These are phyloP conservation scores for Aricia agestis DNA, from an alignment of 1,140 invertebrate genomes.

Conservation along the genomic window DNA sequence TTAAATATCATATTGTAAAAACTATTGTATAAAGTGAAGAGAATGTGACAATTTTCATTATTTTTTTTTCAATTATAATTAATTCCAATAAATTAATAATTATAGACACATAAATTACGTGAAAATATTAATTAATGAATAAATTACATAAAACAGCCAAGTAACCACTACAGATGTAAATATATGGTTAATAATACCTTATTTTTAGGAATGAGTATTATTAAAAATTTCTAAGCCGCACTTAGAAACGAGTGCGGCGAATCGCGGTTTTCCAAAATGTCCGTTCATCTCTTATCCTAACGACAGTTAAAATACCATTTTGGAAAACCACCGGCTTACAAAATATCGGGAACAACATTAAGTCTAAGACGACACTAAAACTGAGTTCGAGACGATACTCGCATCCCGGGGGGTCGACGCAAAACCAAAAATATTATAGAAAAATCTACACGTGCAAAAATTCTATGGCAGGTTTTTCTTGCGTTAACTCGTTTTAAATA, in stretches of 20 bases:
- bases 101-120: constrained; percentile 75
- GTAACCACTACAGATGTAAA: constrained; percentile 71
- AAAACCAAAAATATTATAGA: neutral
- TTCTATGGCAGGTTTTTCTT: neutral
- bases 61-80: constrained; percentile 70
- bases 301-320: constrained; percentile 34
- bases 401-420: constrained; percentile 27
- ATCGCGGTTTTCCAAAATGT: constrained; percentile 48
- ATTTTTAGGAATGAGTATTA: constrained; percentile 72
- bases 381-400: constrained; percentile 35
- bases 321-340: constrained; percentile 56
- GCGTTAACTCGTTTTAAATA: neutral
- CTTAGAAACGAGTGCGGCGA: constrained; percentile 47
- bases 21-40: constrained; percentile 77
- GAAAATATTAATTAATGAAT: constrained; percentile 73
- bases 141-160: constrained; percentile 73
- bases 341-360: constrained; percentile 74
- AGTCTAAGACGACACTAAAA: constrained; percentile 64
- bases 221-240: constrained; percentile 64
- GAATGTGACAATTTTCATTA: constrained; percentile 72
- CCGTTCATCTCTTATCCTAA: constrained; percentile 27
- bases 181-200: constrained; percentile 71
- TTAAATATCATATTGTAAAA: constrained; percentile 78
- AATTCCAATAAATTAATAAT: constrained; percentile 75
- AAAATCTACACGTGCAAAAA: neutral